A percentile compares a stretch with the other conserved stretches of the same genome.
Conservation (phyloP, 2,797 vertebrate species). For the Artibeus jamaicensis region DNA sequence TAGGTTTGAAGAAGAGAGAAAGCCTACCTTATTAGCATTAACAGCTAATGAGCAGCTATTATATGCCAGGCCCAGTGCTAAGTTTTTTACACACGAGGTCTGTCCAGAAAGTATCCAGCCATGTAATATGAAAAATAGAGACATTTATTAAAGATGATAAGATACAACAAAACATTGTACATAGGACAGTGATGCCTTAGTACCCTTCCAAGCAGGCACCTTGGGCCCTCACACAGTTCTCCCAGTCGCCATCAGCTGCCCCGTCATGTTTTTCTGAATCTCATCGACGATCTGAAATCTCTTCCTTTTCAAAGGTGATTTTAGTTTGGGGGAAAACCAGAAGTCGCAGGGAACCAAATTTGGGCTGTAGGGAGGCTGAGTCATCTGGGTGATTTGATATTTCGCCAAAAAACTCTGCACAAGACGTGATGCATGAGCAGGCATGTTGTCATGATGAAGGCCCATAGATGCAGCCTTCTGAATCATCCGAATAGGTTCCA, state of each 20-base stretch:
- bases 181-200: no score
- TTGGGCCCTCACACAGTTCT: no score
- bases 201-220: no score
- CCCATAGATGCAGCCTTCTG: neutral
- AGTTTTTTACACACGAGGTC: neutral
- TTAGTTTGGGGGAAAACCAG: neutral
- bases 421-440: neutral
- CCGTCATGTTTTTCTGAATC: neutral
- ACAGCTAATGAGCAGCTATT: neutral
- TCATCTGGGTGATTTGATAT: neutral
- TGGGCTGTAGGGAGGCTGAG: neutral
- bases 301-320: neutral
- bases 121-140: neutral
- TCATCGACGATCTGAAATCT: neutral
- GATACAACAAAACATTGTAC: no score
- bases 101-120: neutral
- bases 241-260: neutral
- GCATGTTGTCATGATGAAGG: neutral
- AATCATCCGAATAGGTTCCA: neutral
- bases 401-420: neutral
- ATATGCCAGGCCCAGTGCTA: neutral
- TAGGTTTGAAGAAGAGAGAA: constrained; percentile 15
- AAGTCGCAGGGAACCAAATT: neutral
- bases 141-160: neutral
- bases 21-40: neutral